Evolutionary conservation across 2,888 invertebrate species (phyloP).

Genomic region (Athalia cordata): DNA sequence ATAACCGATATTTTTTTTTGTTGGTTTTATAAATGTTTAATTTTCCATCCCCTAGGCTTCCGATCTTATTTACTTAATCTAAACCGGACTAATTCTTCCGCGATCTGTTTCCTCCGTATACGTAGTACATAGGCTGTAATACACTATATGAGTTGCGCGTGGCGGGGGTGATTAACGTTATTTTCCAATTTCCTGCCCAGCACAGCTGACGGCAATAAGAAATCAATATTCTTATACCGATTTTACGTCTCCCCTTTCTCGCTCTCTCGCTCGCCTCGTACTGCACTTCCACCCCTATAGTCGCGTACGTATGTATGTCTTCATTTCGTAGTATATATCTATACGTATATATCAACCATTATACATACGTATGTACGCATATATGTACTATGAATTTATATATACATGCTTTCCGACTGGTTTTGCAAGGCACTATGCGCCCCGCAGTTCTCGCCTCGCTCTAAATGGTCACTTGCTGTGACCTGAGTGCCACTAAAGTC

Average conservation of each 20-base stretch:
- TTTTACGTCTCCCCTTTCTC: background rate
- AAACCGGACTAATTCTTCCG: background rate
- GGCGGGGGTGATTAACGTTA: conserved; percentile 18
- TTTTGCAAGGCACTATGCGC: conserved; percentile 37
- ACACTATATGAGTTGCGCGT: background rate
- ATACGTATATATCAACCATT: background rate
- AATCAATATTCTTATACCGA: conserved; percentile 31
- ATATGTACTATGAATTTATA: no score
- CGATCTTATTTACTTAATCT: background rate
- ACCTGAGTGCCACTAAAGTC: conserved; percentile 68
- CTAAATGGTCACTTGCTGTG: conserved; percentile 66
- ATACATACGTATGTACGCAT: background rate
- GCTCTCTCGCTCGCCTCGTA: background rate
- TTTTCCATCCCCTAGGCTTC: background rate
- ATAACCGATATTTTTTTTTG: background rate
- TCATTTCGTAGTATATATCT: background rate
- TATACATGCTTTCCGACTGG: background rate
- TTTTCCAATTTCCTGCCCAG: conserved; percentile 40
- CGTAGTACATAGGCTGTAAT: background rate
- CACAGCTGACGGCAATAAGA: conserved; percentile 41
- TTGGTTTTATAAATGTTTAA: background rate
- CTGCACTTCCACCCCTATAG: no score
- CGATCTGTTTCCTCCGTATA: background rate
- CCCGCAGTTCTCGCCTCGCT: conserved; percentile 42
- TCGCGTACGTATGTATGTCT: no score